These are phyloP conservation scores for Drosophila chauvacae DNA, from an alignment of 1,140 invertebrate genomes.

Conservation along the genomic window DNA sequence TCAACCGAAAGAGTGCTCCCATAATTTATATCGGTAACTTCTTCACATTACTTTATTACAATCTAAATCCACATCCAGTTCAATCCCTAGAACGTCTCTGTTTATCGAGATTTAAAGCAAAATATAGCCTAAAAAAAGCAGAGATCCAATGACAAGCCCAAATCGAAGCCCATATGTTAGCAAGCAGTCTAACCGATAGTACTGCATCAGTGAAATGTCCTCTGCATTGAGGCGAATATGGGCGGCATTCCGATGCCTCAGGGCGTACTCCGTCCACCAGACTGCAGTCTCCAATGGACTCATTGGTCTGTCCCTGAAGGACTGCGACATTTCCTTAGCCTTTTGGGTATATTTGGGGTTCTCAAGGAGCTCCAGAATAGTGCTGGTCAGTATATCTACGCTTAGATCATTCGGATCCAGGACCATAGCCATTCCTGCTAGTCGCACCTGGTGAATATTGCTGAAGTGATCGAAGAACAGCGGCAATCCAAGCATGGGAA, in stretches of 20 bases:
- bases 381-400: constrained; percentile 11
- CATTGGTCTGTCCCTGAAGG: constrained; percentile 86
- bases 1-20: too few species aligned
- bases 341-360: constrained; percentile 12
- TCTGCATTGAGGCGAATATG: constrained; percentile 81
- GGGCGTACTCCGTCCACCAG: constrained; percentile 88
- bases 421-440: constrained; percentile 86
- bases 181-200: constrained; percentile 35
- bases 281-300: constrained; percentile 86
- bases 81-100: too few species aligned
- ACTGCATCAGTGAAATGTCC: constrained; percentile 32
- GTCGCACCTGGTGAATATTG: constrained; percentile 39
- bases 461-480: constrained; percentile 54
- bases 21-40: too few species aligned
- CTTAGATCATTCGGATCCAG: constrained; percentile 25
- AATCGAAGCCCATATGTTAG: constrained; percentile 12
- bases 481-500: constrained; percentile 56
- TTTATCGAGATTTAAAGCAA: neutral
- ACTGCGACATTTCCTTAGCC: constrained; percentile 80
- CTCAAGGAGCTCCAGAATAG: constrained; percentile 25
- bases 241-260: constrained; percentile 56
- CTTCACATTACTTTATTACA: too few species aligned
- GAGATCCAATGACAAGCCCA: constrained; percentile 4
- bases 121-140: constrained; percentile 9
- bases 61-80: too few species aligned